Conservation (phyloP, 2,888 invertebrate species). For the Sphecodes monilicornis region DNA sequence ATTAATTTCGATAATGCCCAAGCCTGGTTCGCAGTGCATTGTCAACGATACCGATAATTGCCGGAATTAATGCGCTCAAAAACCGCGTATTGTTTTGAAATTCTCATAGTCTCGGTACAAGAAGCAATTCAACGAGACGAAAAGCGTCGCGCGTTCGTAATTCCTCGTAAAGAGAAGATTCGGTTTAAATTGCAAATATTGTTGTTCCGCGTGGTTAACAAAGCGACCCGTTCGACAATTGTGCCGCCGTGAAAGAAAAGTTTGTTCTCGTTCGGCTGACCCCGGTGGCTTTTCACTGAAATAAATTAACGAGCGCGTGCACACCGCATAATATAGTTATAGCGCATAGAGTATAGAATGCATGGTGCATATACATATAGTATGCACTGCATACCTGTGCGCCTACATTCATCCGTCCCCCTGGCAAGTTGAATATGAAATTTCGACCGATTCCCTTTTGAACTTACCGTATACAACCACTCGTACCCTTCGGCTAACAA, state of each 20-base stretch:
- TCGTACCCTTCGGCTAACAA: no score
- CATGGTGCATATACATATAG: no score
- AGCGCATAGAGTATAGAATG: not conserved
- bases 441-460: conserved; percentile 25
- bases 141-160: not conserved
- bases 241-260: conserved; percentile 20
- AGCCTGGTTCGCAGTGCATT: no score
- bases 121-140: not conserved
- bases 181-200: conserved; percentile 26
- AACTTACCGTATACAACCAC: not conserved
- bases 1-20: no score
- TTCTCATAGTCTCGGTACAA: not conserved
- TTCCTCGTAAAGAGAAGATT: not conserved
- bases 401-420: not conserved
- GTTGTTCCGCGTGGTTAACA: conserved; percentile 16
- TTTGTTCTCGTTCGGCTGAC: conserved; percentile 13
- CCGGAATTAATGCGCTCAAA: not conserved
- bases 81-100: not conserved
- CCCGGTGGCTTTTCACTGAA: conserved; percentile 31
- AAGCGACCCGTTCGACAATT: not conserved
- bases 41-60: not conserved
- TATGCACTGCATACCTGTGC: conserved; percentile 44
- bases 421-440: conserved; percentile 21
- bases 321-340: no score
- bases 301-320: conserved; percentile 51